Evolutionary conservation across 2,113 vertebrate genomes (phyloP).

Genomic region (Malurus melanocephalus): DNA sequence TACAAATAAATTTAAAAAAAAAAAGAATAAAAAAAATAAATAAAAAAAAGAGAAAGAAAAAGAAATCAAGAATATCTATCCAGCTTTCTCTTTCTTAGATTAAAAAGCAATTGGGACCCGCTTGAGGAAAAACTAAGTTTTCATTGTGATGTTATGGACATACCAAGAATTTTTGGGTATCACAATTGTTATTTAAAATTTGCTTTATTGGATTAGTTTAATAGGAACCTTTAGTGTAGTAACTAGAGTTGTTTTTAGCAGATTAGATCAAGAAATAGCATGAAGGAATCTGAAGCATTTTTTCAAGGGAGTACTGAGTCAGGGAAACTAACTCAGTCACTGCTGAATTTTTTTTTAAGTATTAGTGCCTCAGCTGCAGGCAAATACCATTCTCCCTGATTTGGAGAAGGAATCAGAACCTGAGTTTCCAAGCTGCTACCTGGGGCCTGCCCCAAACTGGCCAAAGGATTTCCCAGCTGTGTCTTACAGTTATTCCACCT

Average conservation of each 20-base stretch:
- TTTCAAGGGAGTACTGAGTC: neutral
- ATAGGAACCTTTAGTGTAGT: neutral
- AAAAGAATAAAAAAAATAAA: neutral
- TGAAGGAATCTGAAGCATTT: neutral
- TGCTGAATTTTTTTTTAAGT: neutral
- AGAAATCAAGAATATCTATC: neutral
- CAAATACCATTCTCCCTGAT: neutral
- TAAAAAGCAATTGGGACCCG: neutral
- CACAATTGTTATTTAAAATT: neutral
- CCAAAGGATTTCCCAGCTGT: neutral
- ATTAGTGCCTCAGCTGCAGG: neutral
- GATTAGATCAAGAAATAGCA: neutral
- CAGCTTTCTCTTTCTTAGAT: neutral
- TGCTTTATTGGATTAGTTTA: neutral
- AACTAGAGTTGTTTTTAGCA: neutral
- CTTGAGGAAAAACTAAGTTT: neutral
- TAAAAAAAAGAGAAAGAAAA: neutral
- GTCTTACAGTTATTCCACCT: neutral
- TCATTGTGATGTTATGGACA: neutral
- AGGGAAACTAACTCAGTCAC: neutral
- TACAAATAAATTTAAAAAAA: neutral
- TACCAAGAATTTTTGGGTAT: neutral
- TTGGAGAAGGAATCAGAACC: neutral
- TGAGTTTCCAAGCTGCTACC: neutral
- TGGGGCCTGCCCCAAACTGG: fast-evolving